Conservation (phyloP, 2,888 invertebrate species). For the Luperina testacea region DNA sequence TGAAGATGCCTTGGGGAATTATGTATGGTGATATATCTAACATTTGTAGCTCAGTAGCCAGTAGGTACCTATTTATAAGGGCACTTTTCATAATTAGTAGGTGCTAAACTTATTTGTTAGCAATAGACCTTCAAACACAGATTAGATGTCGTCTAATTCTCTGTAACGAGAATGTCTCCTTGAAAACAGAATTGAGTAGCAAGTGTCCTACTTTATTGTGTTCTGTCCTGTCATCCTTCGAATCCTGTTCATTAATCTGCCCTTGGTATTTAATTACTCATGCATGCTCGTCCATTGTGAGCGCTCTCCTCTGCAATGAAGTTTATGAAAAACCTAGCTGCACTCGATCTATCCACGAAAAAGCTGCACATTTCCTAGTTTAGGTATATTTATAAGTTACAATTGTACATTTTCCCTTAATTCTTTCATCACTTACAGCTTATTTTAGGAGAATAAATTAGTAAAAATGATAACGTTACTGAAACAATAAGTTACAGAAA, state of each 20-base stretch:
- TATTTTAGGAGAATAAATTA: not conserved
- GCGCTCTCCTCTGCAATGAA: not conserved
- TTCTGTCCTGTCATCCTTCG: slow-evolving; percentile 41
- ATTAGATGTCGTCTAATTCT: not conserved
- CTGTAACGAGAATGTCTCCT: not conserved
- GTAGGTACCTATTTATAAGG: not conserved
- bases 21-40: not conserved
- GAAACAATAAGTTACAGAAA: not conserved
- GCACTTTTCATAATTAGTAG: not conserved
- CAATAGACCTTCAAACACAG: not conserved
- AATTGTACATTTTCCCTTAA: not conserved
- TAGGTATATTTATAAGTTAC: not conserved
- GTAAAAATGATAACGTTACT: not conserved
- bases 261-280: slow-evolving; percentile 45
- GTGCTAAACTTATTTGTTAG: not conserved
- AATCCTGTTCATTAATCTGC: slow-evolving; percentile 51
- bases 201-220: slow-evolving; percentile 46
- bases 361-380: not conserved
- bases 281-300: slow-evolving; percentile 35
- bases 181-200: slow-evolving; percentile 1
- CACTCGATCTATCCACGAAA: not conserved
- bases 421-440: not conserved
- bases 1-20: not conserved
- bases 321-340: not conserved
- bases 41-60: not conserved